Evolutionary conservation across 2,888 invertebrate species (phyloP), one percentile per base, ranked within the genome.

Genomic region (Lepidochrysops patricia): DNA sequence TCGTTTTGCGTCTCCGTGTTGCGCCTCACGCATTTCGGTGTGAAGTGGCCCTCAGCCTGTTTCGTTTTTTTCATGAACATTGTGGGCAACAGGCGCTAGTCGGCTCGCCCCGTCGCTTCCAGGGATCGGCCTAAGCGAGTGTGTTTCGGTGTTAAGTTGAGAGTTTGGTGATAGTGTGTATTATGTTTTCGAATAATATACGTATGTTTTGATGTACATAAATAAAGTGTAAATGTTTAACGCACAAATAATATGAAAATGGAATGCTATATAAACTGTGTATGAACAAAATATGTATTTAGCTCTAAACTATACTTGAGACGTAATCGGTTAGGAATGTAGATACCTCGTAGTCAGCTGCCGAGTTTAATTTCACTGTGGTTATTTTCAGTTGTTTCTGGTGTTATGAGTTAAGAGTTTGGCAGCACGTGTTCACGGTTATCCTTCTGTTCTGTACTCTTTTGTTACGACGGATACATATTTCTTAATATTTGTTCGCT

Each of bases 191-290:
- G 74, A 82, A 79, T 84, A 79, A 84, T 84, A 84, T 84, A 84
- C 78, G 84, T 87, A 86, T 86, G 82, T 84, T 85, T 88, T 85
- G 85, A 78, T 89, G 89, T 89, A 89, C 81, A 89, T 89, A 89
- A 84, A 84, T 88, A 87, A 88, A 77, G 80, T 86, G 83, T 88
- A 88, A 87, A 87, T 86, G 86, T 88, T 86, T 86, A 89, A 89
- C 89, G 89, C 89, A 89, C 89, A 89, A 89, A 85, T 87, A 84
- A 82, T 82, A 82, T 75, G 77, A 75, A 72, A 79, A 76, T 60
- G 63, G 19, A 63, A 62, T 64, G 62, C 64, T 65, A 62, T 58
- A 62, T 68, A 64, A 65, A 65, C 68, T 67, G 66, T 67, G 67
- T 71, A 67, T 65, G 73, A 72, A 76, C 75, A 80, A 80, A 29